Evolutionary conservation across 2,888 invertebrate species (phyloP).

Genomic region (Caprella mutica): DNA sequence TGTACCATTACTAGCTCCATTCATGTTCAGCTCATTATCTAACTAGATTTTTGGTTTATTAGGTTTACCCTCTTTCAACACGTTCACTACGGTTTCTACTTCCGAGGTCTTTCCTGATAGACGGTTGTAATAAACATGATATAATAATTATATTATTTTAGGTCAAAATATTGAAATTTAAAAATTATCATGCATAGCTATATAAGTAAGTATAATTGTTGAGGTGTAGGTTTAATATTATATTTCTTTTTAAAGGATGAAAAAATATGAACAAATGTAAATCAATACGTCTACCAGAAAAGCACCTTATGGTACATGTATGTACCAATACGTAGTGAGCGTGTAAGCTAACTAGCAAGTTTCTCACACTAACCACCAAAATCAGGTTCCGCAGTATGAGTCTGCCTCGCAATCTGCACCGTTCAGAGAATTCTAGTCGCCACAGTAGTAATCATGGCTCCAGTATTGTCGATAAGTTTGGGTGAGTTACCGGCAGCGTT

Average conservation of each 20-base stretch:
- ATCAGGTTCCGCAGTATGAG: slow-evolving; percentile 35
- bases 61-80: no score
- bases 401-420: slow-evolving; percentile 33
- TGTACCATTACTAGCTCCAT: no score
- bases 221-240: neutral
- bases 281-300: neutral
- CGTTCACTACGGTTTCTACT: no score
- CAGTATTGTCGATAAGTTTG: slow-evolving; percentile 15
- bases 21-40: no score
- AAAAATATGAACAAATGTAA: neutral
- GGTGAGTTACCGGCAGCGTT: slow-evolving; percentile 13
- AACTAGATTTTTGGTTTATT: no score
- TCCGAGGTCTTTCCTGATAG: no score
- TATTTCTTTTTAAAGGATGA: neutral
- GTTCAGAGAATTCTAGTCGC: slow-evolving; percentile 14
- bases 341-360: no score
- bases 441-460: slow-evolving; percentile 8
- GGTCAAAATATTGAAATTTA: neutral
- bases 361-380: no score
- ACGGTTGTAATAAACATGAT: no score
- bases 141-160: neutral
- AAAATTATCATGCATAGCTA: neutral
- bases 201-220: neutral
- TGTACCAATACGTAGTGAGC: no score
- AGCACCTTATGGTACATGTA: no score